Base-by-base conservation (phyloP, 1,140 invertebrate genomes). In the Drosophila miranda region DNA sequence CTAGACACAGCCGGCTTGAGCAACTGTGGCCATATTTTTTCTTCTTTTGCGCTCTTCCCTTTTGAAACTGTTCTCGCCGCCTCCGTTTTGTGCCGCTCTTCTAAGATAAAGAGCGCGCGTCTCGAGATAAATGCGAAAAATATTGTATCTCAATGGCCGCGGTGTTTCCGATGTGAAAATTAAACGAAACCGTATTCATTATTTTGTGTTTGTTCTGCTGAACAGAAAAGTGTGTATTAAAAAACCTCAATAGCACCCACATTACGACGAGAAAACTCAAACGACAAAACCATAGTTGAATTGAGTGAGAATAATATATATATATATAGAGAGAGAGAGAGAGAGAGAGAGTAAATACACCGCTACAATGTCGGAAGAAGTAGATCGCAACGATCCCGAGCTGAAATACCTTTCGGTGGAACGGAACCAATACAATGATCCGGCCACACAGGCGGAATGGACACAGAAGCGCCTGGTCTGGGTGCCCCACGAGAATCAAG, bases 381-480 rank as follows among this genome's bases (percentile, higher is more conserved):
- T 94, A 92, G 96, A 97, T 93, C 95, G 95, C 89, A 96, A 96
- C 90, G 97, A 98, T 93, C 97, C 97, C 90, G 97, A 98, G 93
- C 93, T 98, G 91, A 96, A 97, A 92, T 98, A 96, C 93, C 93
- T 98, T 84, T 97, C 96, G 91, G 97, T 98, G 78, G 97, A 98
- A 92, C 94, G 97, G 89, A 98, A 98, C 92, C 95, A 95, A 91
- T 97, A 97, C 93, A 98, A 97, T 91, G 98, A 99, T 93, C 98
- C 98, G 68, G 95, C 97, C 38, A 96, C 97, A 49, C 98, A 99
- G 91, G 98, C 99, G 45, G 98, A 99, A 94, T 99, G 99, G 99
- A 98, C 98, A 62, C 96, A 98, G 89, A 99, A 99, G 92, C 95
- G 97, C 86, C 93, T 99, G 64, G 97, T 99, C 57, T 99, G 99